Evolutionary conservation across 2,888 invertebrate genomes (phyloP), one percentile per base, ranked within the genome.

Genomic region (Zelleria hepariella): DNA sequence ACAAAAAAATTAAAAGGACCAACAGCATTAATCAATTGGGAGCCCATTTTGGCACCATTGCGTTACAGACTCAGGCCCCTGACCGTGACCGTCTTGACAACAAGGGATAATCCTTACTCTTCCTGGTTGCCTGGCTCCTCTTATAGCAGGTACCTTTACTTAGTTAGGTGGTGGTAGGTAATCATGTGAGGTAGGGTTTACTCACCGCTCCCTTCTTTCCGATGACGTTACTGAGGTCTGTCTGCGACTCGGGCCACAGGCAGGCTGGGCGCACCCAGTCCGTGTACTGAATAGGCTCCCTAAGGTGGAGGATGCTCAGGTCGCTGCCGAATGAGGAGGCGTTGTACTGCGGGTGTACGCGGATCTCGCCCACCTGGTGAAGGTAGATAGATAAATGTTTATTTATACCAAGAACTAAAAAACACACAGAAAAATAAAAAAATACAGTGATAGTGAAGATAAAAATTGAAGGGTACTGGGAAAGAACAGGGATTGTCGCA

Each of bases 251-350:
- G 0, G 86, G 86, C 92, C 92, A 92, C n/a, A 92, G 78, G 66
- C 93, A 93, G 8, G 91, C 89, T 0, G 93, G 91, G 25, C 90
- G 78, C 53, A 93, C 91, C 68, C 82, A 89, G 62, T 87, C 86
- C 0, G 88, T 86, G 70, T 90, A 91, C 7, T 80, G 73, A 0
- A 90, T 86, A 0, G 80, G 68, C 53, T 90, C 87, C 0, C 84
- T 77, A 42, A 92, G 75, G 42, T 79, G 81, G 59, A 93, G 71
- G n/a, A 93, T 77, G 1, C 91, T 90, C 42, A 92, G 74, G 68
- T 93, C 92, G 0, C 89, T 86, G 62, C 87, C 89, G 69, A 88
- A 91, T 0, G 85, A 85, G 0, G 86, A 80, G 24, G 88, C 82
- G 68, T 90, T 90, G 78, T 91, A 92, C 21, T 89, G 78, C 0